Base-by-base conservation (phyloP, 64 coral and sea anemone genomes). In the Actinia tenebrosa region DNA sequence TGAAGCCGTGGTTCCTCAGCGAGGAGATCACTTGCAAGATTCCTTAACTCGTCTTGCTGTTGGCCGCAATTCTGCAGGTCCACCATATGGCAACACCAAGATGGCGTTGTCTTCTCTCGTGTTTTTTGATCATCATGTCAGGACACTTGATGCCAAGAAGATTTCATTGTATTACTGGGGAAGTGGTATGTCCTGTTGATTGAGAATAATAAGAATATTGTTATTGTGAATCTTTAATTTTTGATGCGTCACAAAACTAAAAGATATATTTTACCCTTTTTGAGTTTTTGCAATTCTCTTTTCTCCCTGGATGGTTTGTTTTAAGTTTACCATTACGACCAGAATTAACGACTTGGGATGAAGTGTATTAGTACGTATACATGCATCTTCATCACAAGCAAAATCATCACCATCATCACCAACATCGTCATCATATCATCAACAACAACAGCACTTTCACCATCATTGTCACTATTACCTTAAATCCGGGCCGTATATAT, bases 81-180 rank as follows among this genome's bases (percentile, higher is more conserved):
- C 91, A 18, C 95, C 95, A 2, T 98, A 98, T 18, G 89, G 95
- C 22, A 94, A 98, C 86, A 98, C 92, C 22, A 98, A 90, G 86
- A 98, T 98, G 95, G 62, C 89, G 42, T 79, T 91, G 10, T 87
- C 89, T 8, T 98, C 95, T 18, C 78, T 98, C 3, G 95, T 89
- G 95, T 98, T 98, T 71, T 98, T 98, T 64, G 95, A 98, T 16
- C 82, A 92, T 7, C 82, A 89, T 14, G 84, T 98, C 1, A 47
- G 80, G 3, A 52, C 87, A 22, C 79, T 82, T 52, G 92, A 93
- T 63, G 95, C 95, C 3, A 87, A 89, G 19, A 93, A 98, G 83
- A 86, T 94, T 20, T 98, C 89, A 54, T 46, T 98, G 20, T 98
- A 98, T 66, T 98, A 94, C 60, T 98, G 92, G 62, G 89, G 92